A percentile compares a stretch with the other conserved stretches of the same genome.
Conservation (phyloP, 2,797 vertebrate genomes). For the Alfaro cultratus region DNA sequence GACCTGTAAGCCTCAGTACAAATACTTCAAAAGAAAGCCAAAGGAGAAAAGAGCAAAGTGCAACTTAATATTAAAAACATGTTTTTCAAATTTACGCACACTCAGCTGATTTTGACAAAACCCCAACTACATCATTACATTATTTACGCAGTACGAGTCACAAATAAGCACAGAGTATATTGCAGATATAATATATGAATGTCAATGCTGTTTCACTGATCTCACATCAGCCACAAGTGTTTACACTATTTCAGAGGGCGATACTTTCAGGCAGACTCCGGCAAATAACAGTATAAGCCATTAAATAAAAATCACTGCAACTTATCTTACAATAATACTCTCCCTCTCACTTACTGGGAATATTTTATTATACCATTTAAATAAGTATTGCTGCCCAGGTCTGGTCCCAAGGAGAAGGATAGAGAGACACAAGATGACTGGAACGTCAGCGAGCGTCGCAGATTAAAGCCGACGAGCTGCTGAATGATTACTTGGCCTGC, state of each 20-base stretch:
- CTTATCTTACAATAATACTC: constrained; percentile 69
- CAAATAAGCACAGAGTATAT: constrained; percentile 63
- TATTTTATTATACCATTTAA: constrained; percentile 60
- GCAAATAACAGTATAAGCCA: constrained; percentile 78
- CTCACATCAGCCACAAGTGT: constrained; percentile 54
- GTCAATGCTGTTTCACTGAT: constrained; percentile 60
- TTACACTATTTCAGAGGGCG: constrained; percentile 47
- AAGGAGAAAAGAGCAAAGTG: constrained; percentile 39
- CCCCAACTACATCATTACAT: constrained; percentile 45
- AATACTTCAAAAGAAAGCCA: constrained; percentile 20
- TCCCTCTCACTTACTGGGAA: constrained; percentile 47
- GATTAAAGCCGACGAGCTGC: constrained; percentile 54
- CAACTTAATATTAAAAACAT: constrained; percentile 39
- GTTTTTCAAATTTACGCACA: constrained; percentile 36
- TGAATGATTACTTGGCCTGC: constrained; percentile 77
- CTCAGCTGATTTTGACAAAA: constrained; percentile 31
- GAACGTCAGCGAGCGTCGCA: constrained; percentile 59
- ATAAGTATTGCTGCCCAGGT: constrained; percentile 76
- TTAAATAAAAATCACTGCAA: constrained; percentile 47
- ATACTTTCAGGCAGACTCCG: constrained; percentile 67
- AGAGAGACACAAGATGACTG: constrained; percentile 67
- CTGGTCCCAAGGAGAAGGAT: constrained; percentile 64
- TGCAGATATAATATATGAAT: constrained; percentile 60
- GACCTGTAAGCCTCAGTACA: constrained; percentile 26
- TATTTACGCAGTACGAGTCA: constrained; percentile 64